Percentiles rank a stretch among this genome's conserved stretches.
Conservation (phyloP, 2,888 invertebrate species). For the Cotesia congregata region DNA sequence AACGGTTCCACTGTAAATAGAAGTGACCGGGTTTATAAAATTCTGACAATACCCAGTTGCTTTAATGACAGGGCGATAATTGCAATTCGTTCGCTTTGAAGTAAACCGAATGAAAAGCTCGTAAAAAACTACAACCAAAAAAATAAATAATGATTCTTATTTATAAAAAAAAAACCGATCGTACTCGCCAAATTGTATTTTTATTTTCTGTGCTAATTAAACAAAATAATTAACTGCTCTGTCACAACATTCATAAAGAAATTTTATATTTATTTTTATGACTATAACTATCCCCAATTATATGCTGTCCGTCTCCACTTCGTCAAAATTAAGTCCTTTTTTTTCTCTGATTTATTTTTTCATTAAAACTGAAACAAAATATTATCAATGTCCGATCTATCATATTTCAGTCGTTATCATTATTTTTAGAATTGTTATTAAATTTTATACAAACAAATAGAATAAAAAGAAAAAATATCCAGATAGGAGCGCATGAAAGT, state of each 20-base stretch:
- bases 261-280: background rate
- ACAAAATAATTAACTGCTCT: background rate
- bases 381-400: background rate
- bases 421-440: constrained; percentile 9
- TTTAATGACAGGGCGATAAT: constrained; percentile 35
- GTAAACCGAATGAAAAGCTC: background rate
- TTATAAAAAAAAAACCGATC: background rate
- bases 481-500: background rate
- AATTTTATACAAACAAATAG: background rate
- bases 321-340: background rate
- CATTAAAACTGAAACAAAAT: background rate
- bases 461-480: background rate
- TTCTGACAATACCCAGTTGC: constrained; percentile 17
- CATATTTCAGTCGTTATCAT: background rate
- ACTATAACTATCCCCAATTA: background rate
- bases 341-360: background rate
- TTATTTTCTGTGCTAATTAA: background rate
- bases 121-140: constrained; percentile 11
- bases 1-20: constrained; percentile 15
- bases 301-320: background rate
- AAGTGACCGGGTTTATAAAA: constrained; percentile 12
- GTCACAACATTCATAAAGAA: background rate
- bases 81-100: constrained; percentile 32
- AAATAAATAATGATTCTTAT: background rate
- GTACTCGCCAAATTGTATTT: background rate